Evolutionary conservation across 2,888 invertebrate species (phyloP).

Genomic region (Meiosimyza decipiens): DNA sequence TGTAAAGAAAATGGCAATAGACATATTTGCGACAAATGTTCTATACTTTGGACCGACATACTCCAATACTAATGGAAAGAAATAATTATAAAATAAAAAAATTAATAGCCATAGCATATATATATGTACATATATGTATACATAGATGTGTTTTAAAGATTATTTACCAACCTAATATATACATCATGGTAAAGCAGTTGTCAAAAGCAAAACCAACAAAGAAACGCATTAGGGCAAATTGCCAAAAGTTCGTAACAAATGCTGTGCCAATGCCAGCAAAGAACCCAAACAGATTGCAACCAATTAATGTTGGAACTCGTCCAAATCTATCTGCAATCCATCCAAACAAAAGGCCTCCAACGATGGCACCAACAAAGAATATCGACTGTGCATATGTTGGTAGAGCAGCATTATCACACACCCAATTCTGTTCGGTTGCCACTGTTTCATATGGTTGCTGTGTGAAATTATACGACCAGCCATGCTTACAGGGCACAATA

Average conservation of each 20-base stretch:
- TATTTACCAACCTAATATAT: slow-evolving; percentile 81
- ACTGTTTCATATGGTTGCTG: slow-evolving; percentile 86
- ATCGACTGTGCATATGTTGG: slow-evolving; percentile 84
- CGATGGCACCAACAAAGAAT: slow-evolving; percentile 89
- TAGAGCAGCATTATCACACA: slow-evolving; percentile 82
- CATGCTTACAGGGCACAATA: slow-evolving; percentile 73
- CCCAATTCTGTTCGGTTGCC: slow-evolving; percentile 89
- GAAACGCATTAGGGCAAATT: slow-evolving; percentile 84
- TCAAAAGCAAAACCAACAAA: slow-evolving; percentile 89
- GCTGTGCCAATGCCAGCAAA: slow-evolving; percentile 78
- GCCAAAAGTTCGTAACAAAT: slow-evolving; percentile 78
- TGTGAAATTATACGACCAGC: slow-evolving; percentile 87
- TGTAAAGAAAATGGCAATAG: slow-evolving; percentile 89
- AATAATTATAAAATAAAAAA: background rate
- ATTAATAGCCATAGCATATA: no score
- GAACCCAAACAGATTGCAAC: slow-evolving; percentile 82
- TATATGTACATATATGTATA: no score
- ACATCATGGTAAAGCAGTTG: slow-evolving; percentile 94
- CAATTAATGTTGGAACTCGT: slow-evolving; percentile 82
- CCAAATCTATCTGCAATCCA: slow-evolving; percentile 89
- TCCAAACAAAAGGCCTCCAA: slow-evolving; percentile 86
- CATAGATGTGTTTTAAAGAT: no score
- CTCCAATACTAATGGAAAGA: slow-evolving; percentile 75
- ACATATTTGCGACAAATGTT: slow-evolving; percentile 91
- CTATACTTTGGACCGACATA: slow-evolving; percentile 92